Evolutionary conservation across 2,797 vertebrate genomes (phyloP).

Genomic region (Fundulus diaphanus): DNA sequence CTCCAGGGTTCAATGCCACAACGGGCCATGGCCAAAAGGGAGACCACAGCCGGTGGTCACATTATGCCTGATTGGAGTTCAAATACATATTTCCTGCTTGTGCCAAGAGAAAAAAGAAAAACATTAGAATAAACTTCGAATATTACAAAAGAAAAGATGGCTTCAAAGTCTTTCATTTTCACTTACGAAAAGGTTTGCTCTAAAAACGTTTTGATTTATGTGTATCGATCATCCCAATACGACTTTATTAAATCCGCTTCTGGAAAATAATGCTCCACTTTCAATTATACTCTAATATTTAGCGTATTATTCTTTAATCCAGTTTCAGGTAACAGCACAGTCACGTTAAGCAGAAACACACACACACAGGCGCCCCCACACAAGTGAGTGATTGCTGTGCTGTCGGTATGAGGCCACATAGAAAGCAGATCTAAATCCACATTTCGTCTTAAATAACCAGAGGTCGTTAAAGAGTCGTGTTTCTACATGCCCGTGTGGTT

Average conservation of each 20-base stretch:
- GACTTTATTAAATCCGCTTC: neutral
- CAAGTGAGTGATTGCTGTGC: neutral
- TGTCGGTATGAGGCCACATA: constrained; percentile 11
- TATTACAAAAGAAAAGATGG: neutral
- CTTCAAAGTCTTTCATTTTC: neutral
- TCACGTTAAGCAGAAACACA: neutral
- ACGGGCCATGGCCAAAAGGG: neutral
- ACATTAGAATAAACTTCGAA: neutral
- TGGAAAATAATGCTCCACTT: neutral
- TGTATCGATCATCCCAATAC: neutral
- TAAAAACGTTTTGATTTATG: neutral
- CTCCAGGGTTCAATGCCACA: neutral
- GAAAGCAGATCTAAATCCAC: neutral
- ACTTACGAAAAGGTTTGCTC: neutral
- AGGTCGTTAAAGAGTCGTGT: neutral
- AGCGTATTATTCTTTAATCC: neutral
- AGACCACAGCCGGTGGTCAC: too few relatives aligned
- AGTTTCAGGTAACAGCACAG: neutral
- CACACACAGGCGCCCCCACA: neutral
- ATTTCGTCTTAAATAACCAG: neutral
- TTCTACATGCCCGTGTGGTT: neutral
- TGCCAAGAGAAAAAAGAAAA: neutral
- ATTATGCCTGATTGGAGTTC: neutral
- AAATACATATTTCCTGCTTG: neutral
- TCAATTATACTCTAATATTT: neutral